phyloP scores from a whole-genome alignment of 1,140 invertebrate species.

The Diachasmimorpha longicaudata region DNA sequence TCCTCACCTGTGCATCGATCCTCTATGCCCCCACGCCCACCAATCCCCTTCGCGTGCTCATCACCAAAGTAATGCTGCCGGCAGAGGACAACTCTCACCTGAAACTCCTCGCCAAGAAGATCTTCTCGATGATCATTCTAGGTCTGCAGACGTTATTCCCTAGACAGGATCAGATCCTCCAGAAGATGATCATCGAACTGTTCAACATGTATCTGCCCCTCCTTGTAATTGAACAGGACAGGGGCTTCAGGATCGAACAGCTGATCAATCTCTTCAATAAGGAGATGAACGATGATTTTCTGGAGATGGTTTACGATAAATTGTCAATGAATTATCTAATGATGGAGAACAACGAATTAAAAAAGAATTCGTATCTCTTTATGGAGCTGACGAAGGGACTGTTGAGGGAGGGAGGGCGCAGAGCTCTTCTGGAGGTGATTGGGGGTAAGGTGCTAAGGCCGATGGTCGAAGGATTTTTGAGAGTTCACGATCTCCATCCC shows the following conservation, averaged over 20 bases:
- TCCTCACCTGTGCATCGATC: constrained; percentile 48
- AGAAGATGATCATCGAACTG: constrained; percentile 47
- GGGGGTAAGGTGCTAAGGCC: constrained; percentile 41
- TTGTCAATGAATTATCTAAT: constrained; percentile 47
- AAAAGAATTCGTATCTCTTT: constrained; percentile 53
- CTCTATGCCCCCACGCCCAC: constrained; percentile 52
- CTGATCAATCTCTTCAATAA: constrained; percentile 48
- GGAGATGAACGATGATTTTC: constrained; percentile 43
- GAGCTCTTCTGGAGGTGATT: constrained; percentile 44
- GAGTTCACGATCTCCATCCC: constrained; percentile 52
- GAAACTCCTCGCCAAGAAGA: constrained; percentile 44
- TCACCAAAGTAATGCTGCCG: constrained; percentile 48
- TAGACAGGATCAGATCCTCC: constrained; percentile 49
- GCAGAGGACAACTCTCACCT: constrained; percentile 43
- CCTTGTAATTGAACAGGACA: constrained; percentile 40
- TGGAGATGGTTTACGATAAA: constrained; percentile 45
- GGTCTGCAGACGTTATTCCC: constrained; percentile 49
- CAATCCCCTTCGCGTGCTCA: constrained; percentile 45
- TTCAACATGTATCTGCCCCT: constrained; percentile 55
- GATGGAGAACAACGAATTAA: constrained; percentile 43
- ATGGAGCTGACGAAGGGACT: constrained; percentile 50
- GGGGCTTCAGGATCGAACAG: constrained; percentile 43
- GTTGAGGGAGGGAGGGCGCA: constrained; percentile 35
- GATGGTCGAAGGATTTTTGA: constrained; percentile 50
- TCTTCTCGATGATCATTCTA: constrained; percentile 54